Percentiles rank a stretch among this genome's conserved stretches.
Evolutionary conservation across 2,797 vertebrate genomes (phyloP).

Genomic region (Cephalopachus bancanus): DNA sequence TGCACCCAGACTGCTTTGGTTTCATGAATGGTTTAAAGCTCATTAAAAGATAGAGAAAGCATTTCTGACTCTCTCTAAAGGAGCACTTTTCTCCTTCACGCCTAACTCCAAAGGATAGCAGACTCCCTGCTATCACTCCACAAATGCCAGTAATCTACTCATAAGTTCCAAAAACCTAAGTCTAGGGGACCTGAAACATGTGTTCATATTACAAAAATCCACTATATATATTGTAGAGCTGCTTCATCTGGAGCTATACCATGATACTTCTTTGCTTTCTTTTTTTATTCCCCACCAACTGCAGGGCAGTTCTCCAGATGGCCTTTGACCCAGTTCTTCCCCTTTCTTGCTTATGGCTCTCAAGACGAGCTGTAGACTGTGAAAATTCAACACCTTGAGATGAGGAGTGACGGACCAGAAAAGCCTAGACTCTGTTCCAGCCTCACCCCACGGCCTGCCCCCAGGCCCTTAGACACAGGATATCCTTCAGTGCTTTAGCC

Average conservation of each 20-base stretch:
- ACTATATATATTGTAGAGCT: background rate
- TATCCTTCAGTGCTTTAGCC: background rate
- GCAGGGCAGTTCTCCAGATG: background rate
- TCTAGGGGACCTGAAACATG: background rate
- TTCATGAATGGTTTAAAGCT: slow-evolving; percentile 58
- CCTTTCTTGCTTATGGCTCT: background rate
- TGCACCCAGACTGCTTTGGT: background rate
- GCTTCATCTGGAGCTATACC: background rate
- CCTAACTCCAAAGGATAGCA: background rate
- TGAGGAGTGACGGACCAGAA: background rate
- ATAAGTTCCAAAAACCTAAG: background rate
- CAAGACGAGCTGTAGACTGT: background rate
- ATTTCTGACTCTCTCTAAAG: background rate
- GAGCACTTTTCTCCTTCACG: background rate
- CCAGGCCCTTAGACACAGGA: background rate
- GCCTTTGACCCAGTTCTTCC: background rate
- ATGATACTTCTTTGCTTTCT: background rate
- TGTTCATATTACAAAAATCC: background rate
- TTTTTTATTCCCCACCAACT: background rate
- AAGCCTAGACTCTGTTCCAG: background rate
- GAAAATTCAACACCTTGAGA: background rate
- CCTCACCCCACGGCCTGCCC: too few relatives aligned
- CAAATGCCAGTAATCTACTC: background rate
- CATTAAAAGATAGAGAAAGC: background rate
- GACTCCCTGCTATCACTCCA: background rate